These are phyloP conservation scores for Brenthis ino DNA, from an alignment of 2,888 invertebrate species.

Conservation along the genomic window DNA sequence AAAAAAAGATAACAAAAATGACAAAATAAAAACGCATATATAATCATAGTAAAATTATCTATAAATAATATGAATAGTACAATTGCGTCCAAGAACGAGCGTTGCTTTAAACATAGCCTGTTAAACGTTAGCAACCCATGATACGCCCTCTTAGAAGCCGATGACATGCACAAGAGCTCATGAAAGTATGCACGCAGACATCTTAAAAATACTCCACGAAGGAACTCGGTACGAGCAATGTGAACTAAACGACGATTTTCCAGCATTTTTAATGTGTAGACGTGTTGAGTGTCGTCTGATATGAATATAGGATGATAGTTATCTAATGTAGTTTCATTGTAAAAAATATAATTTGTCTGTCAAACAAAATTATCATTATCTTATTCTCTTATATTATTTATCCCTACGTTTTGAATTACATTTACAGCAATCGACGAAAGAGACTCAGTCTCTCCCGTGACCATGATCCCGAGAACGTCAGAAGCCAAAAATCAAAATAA, in stretches of 20 bases:
- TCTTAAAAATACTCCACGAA: slow-evolving; percentile 20
- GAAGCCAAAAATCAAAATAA: no score
- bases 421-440: no score
- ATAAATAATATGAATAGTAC: neutral
- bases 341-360: no score
- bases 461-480: no score
- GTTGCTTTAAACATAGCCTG: neutral
- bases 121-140: neutral
- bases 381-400: no score
- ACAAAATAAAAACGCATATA: no score
- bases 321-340: no score
- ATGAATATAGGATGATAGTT: no score
- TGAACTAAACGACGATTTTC: slow-evolving; percentile 19
- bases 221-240: slow-evolving; percentile 7
- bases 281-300: slow-evolving; percentile 5
- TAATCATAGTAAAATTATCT: neutral
- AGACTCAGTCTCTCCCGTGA: no score
- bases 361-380: no score
- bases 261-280: slow-evolving; percentile 11
- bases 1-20: no score
- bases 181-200: slow-evolving; percentile 19
- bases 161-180: slow-evolving; percentile 13
- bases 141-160: slow-evolving; percentile 4
- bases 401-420: no score
- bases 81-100: neutral